phyloP scores from a whole-genome alignment of 2,113 vertebrate genomes.

The Nothocercus julius region DNA sequence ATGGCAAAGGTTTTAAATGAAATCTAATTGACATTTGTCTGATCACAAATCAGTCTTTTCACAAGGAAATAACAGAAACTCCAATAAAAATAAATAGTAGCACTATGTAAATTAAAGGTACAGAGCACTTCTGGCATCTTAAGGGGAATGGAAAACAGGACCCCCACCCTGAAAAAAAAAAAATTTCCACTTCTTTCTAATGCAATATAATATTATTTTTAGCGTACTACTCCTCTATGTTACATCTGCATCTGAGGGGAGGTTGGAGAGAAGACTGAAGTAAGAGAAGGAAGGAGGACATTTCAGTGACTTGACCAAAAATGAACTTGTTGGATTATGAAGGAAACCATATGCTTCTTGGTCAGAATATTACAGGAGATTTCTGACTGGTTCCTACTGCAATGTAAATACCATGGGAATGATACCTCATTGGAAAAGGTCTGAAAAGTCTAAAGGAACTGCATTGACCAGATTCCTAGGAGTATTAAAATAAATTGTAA shows the following conservation, averaged over 20 bases:
- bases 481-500: neutral
- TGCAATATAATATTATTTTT: neutral
- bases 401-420: neutral
- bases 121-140: neutral
- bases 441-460: neutral
- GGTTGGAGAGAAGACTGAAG: neutral
- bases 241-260: neutral
- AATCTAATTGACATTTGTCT: conserved; percentile 7
- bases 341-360: neutral
- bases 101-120: neutral
- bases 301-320: neutral
- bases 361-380: neutral
- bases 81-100: neutral
- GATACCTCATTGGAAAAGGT: neutral
- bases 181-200: neutral
- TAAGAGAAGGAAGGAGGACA: neutral
- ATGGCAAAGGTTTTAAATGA: neutral
- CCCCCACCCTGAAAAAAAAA: neutral
- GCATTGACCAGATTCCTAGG: neutral
- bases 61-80: neutral
- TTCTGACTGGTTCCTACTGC: neutral
- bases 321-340: neutral
- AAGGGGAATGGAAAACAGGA: neutral
- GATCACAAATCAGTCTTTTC: conserved; percentile 18
- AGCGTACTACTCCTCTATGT: neutral